Percentiles rank a stretch among this genome's conserved stretches.
Conservation (phyloP, 2,888 invertebrate species). For the Drosophila rellima region DNA sequence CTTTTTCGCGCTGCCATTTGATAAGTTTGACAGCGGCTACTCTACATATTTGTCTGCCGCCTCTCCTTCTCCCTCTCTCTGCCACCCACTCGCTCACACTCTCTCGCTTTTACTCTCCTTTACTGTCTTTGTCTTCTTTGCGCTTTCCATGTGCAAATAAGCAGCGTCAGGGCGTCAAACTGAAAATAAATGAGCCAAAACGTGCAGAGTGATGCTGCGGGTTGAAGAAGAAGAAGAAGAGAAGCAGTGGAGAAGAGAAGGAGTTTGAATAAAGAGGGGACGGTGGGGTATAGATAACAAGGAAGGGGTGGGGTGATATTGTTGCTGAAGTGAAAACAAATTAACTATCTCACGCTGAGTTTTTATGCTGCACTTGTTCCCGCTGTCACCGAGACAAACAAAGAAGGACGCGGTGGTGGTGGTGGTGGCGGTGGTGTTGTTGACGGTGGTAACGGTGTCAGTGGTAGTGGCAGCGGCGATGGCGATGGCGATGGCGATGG, state of each 20-base stretch:
- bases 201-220: conserved; percentile 56
- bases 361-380: conserved; percentile 67
- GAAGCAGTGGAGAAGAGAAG: background rate
- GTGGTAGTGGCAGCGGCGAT: conserved; percentile 4
- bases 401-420: conserved; percentile 16
- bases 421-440: background rate
- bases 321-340: conserved; percentile 81
- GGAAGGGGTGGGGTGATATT: conserved; percentile 44
- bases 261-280: background rate
- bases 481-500: conserved; percentile 5
- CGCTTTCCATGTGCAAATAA: conserved; percentile 73
- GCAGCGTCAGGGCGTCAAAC: conserved; percentile 80
- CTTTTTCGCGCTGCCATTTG: conserved; percentile 74
- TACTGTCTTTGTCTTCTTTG: conserved; percentile 20
- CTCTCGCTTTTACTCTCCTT: conserved; percentile 3
- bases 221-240: conserved; percentile 14
- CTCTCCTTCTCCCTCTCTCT: background rate
- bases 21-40: conserved; percentile 81
- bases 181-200: conserved; percentile 81
- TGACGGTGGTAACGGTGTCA: conserved; percentile 7
- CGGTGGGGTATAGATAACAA: conserved; percentile 1
- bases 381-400: conserved; percentile 54
- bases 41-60: conserved; percentile 46
- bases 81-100: background rate
- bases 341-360: conserved; percentile 80